Percentiles rank a stretch among this genome's conserved stretches.
phyloP scores from a whole-genome alignment of 2,113 vertebrate species.

The Machaerirhynchus nigripectus region DNA sequence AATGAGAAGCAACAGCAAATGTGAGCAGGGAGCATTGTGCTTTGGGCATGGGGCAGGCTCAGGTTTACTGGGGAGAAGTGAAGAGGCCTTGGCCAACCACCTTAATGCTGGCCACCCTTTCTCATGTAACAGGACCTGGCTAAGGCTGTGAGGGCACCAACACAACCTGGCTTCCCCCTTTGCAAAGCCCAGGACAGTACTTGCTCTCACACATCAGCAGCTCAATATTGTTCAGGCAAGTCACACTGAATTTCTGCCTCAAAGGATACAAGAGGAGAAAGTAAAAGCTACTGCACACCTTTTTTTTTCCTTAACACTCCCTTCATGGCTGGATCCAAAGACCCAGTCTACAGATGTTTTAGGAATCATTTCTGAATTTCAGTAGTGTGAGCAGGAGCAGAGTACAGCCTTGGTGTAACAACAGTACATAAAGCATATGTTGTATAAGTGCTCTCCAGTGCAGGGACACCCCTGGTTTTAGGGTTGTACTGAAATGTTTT shows the following conservation, averaged over 20 bases:
- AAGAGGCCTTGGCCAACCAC: not conserved
- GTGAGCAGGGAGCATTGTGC: not conserved
- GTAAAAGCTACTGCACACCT: not conserved
- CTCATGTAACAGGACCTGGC: rapidly evolving
- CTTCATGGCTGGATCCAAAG: not conserved
- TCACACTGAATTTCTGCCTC: not conserved
- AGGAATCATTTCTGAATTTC: not conserved
- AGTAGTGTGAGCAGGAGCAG: not conserved
- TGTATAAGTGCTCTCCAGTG: not conserved
- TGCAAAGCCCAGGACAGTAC: not conserved
- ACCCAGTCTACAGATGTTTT: not conserved
- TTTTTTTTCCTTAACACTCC: not conserved
- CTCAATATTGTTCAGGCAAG: not conserved
- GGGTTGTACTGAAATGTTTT: not conserved
- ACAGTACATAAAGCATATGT: not conserved
- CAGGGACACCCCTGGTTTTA: not conserved
- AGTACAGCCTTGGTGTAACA: not conserved
- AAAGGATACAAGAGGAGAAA: not conserved
- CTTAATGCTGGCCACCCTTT: not conserved
- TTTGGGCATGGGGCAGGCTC: not conserved
- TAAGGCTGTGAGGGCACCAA: rapidly evolving
- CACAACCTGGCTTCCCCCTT: not conserved
- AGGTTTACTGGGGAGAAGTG: not conserved
- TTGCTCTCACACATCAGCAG: not conserved
- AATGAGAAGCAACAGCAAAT: not conserved